A percentile compares a stretch with the other conserved stretches of the same genome.
Evolutionary conservation across 2,113 vertebrate species (phyloP).

Genomic region (Bothrops jararaca): DNA sequence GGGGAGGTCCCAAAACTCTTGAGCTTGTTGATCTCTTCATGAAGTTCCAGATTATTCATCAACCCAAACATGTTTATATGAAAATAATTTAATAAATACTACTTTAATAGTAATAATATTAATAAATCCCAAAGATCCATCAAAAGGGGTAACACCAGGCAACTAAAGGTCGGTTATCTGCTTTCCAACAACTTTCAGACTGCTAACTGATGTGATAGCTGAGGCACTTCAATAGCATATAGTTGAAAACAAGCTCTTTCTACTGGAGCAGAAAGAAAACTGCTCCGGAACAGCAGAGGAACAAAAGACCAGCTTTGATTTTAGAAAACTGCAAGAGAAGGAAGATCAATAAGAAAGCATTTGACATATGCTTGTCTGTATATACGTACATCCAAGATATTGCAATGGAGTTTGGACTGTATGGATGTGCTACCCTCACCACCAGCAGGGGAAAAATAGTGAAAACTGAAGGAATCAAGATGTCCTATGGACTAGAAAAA

Average conservation of each 20-base stretch:
- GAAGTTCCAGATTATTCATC: background rate
- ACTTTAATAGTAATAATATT: background rate
- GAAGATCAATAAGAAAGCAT: background rate
- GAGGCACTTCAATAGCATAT: background rate
- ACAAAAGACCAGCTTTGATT: background rate
- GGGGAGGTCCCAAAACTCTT: background rate
- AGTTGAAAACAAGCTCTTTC: background rate
- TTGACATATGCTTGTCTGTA: background rate
- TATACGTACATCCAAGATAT: no score
- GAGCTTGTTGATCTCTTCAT: background rate
- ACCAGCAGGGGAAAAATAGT: background rate
- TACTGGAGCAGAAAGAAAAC: background rate
- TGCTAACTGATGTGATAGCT: background rate
- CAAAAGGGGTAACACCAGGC: background rate
- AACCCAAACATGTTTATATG: background rate
- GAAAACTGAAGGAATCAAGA: background rate
- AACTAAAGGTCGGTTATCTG: background rate
- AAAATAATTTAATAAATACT: background rate
- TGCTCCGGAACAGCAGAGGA: background rate
- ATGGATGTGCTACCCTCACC: background rate
- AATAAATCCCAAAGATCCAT: background rate
- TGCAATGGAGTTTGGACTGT: background rate
- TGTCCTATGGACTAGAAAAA: background rate
- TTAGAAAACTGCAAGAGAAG: background rate
- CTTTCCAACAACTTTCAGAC: background rate